Evolutionary conservation across 2,888 invertebrate species (phyloP), one percentile per base, ranked within the genome.

Genomic region (Torymus texanus): DNA sequence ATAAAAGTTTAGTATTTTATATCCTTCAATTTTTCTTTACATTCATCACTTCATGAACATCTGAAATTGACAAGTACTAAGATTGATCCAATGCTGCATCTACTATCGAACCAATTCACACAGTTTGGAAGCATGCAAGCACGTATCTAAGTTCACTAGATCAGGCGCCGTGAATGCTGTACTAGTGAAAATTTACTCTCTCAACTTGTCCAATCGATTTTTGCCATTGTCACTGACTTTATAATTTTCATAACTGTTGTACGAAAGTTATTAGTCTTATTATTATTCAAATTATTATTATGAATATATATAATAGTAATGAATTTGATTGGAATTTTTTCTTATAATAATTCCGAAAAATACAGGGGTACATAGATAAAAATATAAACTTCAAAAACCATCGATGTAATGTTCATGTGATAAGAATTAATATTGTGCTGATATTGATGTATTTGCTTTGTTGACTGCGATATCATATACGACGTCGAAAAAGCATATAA

Each of bases 61-160:
- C 56, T 68, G 68, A n/a, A 5, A 16, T 3, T 56, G 68, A 56
- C 29, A 68, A 53, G 53, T 66, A 66, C n/a, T 0, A 66, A 66
- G 66, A 53, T 66, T 53, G 21, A 53, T 24, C 51, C 16, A 4
- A n/a, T 5, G 70, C 16, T 16, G 24, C 41, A 67, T 58, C 41
- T 70, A 58, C 41, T 70, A 58, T 58, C 29, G n/a, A 70, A 41
- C 18, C 70, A 58, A 58, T 41, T 70, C 58, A 41, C 58, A 70
- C 50, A 58, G 70, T 70, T 70, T 41, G 55, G 16, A 56, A 56
- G 67, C 67, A 16, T 41, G 18, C 16, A 58, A 41, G 58, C 58
- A 41, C 12, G 12, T 16, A 24, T 12, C 13, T 16, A 56, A 68
- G 24, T 68, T 68, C 29, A 2, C 10, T 51, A 55, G 29, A 68